phyloP scores from a whole-genome alignment of 2,113 vertebrate genomes.

The Platysteira castanea region DNA sequence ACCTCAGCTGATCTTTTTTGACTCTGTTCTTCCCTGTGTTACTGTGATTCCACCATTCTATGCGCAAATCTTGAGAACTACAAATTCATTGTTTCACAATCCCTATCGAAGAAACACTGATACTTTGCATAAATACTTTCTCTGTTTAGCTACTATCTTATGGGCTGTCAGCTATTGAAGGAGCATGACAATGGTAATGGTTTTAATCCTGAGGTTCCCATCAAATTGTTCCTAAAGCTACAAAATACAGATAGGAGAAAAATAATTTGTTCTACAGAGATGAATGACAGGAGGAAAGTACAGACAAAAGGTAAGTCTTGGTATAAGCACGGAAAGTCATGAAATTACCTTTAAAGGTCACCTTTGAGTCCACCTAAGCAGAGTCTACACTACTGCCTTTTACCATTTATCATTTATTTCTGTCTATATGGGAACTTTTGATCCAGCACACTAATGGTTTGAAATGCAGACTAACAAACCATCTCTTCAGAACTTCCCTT shows the following conservation, averaged over 20 bases:
- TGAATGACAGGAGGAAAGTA: neutral
- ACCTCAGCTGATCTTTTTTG: neutral
- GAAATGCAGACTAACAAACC: neutral
- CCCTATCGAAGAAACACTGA: neutral
- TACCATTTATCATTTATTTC: neutral
- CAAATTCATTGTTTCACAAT: neutral
- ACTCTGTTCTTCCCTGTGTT: neutral
- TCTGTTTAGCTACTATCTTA: neutral
- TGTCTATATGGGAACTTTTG: neutral
- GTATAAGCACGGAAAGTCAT: neutral
- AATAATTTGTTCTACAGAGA: neutral
- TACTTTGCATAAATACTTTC: neutral
- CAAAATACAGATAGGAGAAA: neutral
- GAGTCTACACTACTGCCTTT: neutral
- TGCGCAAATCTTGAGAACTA: neutral
- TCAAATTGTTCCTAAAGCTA: neutral
- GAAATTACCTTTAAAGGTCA: neutral
- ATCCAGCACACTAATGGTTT: rapidly evolving
- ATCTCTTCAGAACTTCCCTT: neutral
- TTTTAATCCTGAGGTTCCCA: neutral
- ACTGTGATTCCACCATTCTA: neutral
- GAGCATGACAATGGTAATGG: neutral
- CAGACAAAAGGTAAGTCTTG: neutral
- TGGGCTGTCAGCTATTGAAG: neutral
- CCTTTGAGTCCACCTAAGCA: neutral